Percentiles rank a stretch among this genome's conserved stretches.
These are phyloP conservation scores for Peromyscus attwateri DNA, from an alignment of 2,797 vertebrate species.

Conservation along the genomic window DNA sequence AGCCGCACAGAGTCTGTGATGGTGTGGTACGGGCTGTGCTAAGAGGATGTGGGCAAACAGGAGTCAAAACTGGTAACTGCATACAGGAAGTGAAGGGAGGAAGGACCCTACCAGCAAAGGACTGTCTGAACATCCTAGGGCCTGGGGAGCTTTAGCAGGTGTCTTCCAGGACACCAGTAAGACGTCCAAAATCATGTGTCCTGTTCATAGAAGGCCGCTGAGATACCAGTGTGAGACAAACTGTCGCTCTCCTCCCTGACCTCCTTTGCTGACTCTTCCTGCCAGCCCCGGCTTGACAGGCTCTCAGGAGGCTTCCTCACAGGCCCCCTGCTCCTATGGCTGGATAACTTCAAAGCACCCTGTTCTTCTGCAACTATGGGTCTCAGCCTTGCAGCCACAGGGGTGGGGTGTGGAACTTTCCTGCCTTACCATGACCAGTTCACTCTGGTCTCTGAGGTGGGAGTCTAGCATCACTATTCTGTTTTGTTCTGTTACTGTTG, in stretches of 20 bases:
- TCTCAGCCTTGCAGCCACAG: neutral
- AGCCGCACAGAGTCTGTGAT: neutral
- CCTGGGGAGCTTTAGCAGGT: neutral
- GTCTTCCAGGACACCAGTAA: neutral
- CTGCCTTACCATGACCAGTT: neutral
- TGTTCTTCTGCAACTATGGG: neutral
- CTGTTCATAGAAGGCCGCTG: neutral
- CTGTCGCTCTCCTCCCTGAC: rapidly evolving
- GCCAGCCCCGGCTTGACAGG: neutral
- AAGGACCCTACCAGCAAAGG: neutral
- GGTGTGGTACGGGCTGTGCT: rapidly evolving
- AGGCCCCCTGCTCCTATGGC: neutral
- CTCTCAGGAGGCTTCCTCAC: neutral
- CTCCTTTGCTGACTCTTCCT: neutral
- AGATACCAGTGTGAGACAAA: neutral
- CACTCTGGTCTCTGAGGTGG: neutral
- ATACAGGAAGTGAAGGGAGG: neutral
- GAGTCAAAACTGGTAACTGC: neutral
- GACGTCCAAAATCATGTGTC: neutral
- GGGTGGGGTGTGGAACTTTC: neutral
- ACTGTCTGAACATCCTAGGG: neutral
- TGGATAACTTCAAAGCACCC: neutral
- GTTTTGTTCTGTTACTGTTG: neutral
- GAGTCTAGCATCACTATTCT: neutral
- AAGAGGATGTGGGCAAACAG: neutral